Evolutionary conservation across 2,797 vertebrate species (phyloP), one percentile per base, ranked within the genome.

Genomic region (Psittacula echo): DNA sequence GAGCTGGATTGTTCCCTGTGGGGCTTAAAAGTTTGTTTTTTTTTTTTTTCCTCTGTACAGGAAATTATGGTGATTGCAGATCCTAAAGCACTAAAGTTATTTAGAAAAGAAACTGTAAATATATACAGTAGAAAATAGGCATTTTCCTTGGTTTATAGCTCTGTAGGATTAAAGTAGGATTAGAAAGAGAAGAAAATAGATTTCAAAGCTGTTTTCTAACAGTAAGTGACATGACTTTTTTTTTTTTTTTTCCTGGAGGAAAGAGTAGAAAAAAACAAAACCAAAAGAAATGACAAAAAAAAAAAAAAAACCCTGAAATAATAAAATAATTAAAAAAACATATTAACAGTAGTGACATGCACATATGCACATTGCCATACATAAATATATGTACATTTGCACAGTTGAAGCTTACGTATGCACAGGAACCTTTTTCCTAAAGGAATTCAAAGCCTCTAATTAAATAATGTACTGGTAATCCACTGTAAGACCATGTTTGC

Each of bases 121-220:
- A 93, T 89, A 94, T 94, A 93, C 86, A 83, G 62, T 94, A 87
- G 64, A 78, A 95, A 96, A 91, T 22, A 96, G 53, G 56, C 62
- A 93, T 89, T 93, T 96, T 97, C 93, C 90, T 90, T 87, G 91
- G 73, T 97, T 97, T 95, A 91, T 72, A 95, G 42, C n/a, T 92
- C 71, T 42, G 92, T 97, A 98, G 94, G 93, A 97, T 98, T 97
- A 97, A 94, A 90, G 91, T 39, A 85, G 93, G 96, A 97, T 97
- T 97, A 98, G 95, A 81, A 95, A 74, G 53, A 96, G 80, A 89
- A 90, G 93, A 96, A 94, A 93, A 94, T 96, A 87, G 92, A 97
- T 97, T 97, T 93, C 82, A 96, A 94, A 95, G 68, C 62, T 89
- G 72, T 93, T 94, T 95, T 92, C 73, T 94, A 77, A 76, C 77